Evolutionary conservation across 2,888 invertebrate species (phyloP).

Genomic region (Lepetodrilus schrolli): DNA sequence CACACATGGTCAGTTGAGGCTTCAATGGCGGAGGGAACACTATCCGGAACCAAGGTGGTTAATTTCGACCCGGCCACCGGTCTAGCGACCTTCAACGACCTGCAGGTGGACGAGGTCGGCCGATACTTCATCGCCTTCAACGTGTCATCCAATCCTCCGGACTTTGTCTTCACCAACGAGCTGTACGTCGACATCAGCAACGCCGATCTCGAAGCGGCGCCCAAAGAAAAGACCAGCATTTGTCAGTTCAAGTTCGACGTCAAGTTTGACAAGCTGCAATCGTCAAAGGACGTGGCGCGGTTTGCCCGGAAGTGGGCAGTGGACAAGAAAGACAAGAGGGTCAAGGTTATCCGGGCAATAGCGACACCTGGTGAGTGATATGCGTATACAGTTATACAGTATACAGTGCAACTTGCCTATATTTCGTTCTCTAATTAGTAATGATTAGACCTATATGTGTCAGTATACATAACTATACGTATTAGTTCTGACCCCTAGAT

Average conservation of each 20-base stretch:
- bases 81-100: constrained; percentile 33
- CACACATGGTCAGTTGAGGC: constrained; percentile 39
- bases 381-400: no score
- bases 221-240: constrained; percentile 30
- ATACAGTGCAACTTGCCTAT: no score
- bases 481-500: no score
- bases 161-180: constrained; percentile 32
- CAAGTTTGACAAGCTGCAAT: constrained; percentile 25
- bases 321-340: background rate
- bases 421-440: no score
- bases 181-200: constrained; percentile 21
- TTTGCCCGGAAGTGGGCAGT: constrained; percentile 34
- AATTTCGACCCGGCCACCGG: constrained; percentile 36
- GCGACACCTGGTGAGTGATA: constrained; percentile 31
- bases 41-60: constrained; percentile 33
- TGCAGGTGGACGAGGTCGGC: constrained; percentile 36
- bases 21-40: constrained; percentile 30
- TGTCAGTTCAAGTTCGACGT: constrained; percentile 38
- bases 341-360: constrained; percentile 21
- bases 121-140: constrained; percentile 35
- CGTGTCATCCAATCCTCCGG: constrained; percentile 35
- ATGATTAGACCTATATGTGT: no score
- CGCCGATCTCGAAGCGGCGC: constrained; percentile 22
- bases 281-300: constrained; percentile 32
- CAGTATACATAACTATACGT: background rate